Evolutionary conservation across 2,888 invertebrate species (phyloP).

Genomic region (Syritta pipiens): DNA sequence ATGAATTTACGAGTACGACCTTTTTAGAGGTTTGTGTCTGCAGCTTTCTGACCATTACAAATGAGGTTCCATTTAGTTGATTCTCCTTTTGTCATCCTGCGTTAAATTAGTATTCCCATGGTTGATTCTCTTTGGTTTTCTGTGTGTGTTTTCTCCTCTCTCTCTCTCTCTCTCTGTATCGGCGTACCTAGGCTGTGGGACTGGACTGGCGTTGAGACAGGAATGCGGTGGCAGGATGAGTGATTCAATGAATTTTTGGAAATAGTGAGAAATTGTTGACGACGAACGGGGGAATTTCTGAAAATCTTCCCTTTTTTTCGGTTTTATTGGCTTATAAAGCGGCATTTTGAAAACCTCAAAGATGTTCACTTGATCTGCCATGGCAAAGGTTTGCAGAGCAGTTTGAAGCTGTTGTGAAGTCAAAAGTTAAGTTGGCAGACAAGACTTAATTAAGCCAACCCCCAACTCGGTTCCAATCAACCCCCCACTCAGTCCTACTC

Average conservation of each 20-base stretch:
- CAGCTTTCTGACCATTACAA: conserved; percentile 67
- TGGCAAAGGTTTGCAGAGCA: conserved; percentile 76
- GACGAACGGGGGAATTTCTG: conserved; percentile 10
- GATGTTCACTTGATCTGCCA: too few relatives aligned
- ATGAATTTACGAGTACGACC: conserved; percentile 57
- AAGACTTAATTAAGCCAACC: neutral
- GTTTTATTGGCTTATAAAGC: conserved; percentile 35
- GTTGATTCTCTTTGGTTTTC: conserved; percentile 50
- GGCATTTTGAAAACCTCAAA: conserved; percentile 70
- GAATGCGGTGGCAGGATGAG: conserved; percentile 40
- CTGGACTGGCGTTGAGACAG: conserved; percentile 8
- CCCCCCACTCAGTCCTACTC: neutral
- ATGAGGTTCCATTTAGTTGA: conserved; percentile 67
- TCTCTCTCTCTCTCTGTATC: conserved; percentile 23
- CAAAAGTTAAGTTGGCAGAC: too few relatives aligned
- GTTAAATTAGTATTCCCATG: conserved; percentile 63
- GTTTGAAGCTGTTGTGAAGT: too few relatives aligned
- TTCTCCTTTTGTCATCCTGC: conserved; percentile 60
- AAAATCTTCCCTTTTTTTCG: conserved; percentile 3
- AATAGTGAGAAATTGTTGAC: conserved; percentile 42
- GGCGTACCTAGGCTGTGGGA: conserved; percentile 2
- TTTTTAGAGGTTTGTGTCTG: conserved; percentile 54
- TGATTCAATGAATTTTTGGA: conserved; percentile 33
- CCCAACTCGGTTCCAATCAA: neutral
- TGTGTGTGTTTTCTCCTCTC: conserved; percentile 1